Percentiles rank a stretch among this genome's conserved stretches.
Evolutionary conservation across 2,797 vertebrate genomes (phyloP).

Genomic region (Sebastes kiyomatsui): DNA sequence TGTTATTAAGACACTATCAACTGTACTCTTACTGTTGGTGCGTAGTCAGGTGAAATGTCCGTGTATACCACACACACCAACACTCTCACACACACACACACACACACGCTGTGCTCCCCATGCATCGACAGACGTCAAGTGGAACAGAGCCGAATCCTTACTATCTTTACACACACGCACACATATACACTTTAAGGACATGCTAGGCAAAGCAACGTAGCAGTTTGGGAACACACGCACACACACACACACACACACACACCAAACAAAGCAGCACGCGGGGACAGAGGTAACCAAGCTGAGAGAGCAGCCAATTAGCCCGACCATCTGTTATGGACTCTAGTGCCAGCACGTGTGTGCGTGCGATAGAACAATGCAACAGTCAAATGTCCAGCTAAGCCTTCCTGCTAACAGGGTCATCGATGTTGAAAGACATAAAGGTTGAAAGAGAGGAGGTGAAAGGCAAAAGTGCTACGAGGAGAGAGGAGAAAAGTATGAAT

Average conservation of each 20-base stretch:
- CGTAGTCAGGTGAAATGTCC: no score
- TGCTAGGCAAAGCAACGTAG: slow-evolving; percentile 1
- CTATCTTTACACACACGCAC: not conserved
- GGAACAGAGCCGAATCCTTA: not conserved
- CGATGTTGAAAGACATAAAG: not conserved
- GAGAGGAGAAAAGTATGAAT: not conserved
- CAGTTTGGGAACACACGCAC: not conserved
- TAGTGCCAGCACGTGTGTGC: not conserved
- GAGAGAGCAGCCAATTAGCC: slow-evolving; percentile 59
- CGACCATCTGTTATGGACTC: slow-evolving; percentile 47
- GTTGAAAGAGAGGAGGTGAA: not conserved
- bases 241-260: slow-evolving; percentile 4
- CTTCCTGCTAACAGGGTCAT: slow-evolving; percentile 6
- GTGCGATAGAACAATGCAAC: slow-evolving; percentile 11
- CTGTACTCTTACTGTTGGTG: no score
- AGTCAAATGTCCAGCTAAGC: slow-evolving; percentile 20
- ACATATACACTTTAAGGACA: not conserved
- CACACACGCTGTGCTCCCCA: not conserved
- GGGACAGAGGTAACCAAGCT: slow-evolving; percentile 35
- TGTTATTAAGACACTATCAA: no score
- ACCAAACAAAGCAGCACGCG: slow-evolving; percentile 26
- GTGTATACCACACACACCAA: no score
- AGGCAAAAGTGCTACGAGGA: not conserved
- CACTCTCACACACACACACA: not conserved
- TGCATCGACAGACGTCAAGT: not conserved